Percentiles rank a stretch among this genome's conserved stretches.
These are phyloP conservation scores for Rhopilema esculentum DNA, from an alignment of 30 jellyfish, hydroid and myxozoan species.

Conservation along the genomic window DNA sequence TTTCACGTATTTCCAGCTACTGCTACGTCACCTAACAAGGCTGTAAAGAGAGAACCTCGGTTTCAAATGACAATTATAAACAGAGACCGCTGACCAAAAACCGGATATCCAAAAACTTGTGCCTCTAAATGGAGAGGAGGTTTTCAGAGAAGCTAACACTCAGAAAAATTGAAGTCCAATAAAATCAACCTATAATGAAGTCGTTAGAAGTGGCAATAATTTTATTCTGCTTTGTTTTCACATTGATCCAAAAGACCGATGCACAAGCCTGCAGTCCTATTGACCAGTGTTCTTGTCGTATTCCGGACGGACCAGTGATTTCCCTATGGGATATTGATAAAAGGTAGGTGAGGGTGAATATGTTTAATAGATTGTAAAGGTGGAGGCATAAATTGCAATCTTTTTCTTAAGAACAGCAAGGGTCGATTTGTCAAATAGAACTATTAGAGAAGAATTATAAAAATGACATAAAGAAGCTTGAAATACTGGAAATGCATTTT, in stretches of 20 bases:
- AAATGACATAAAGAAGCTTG: too few relatives aligned
- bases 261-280: conserved; percentile 6
- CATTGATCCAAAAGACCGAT: neutral
- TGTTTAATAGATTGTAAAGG: too few relatives aligned
- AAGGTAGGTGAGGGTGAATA: too few relatives aligned
- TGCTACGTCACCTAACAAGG: conserved; percentile 62
- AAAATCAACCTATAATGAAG: neutral
- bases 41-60: conserved; percentile 41
- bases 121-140: too few relatives aligned
- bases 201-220: neutral
- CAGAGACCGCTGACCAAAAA: conserved; percentile 34
- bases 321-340: conserved; percentile 53
- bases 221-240: neutral
- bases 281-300: conserved; percentile 54
- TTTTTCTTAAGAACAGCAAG: too few relatives aligned
- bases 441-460: too few relatives aligned
- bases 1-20: neutral
- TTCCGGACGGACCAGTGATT: conserved; percentile 12
- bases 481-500: too few relatives aligned
- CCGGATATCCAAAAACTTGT: neutral
- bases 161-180: too few relatives aligned
- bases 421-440: too few relatives aligned
- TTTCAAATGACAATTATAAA: neutral
- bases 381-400: too few relatives aligned
- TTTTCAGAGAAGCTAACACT: too few relatives aligned